Conservation (phyloP, 2,888 invertebrate genomes). For the Caenorhabditis sulstoni region DNA sequence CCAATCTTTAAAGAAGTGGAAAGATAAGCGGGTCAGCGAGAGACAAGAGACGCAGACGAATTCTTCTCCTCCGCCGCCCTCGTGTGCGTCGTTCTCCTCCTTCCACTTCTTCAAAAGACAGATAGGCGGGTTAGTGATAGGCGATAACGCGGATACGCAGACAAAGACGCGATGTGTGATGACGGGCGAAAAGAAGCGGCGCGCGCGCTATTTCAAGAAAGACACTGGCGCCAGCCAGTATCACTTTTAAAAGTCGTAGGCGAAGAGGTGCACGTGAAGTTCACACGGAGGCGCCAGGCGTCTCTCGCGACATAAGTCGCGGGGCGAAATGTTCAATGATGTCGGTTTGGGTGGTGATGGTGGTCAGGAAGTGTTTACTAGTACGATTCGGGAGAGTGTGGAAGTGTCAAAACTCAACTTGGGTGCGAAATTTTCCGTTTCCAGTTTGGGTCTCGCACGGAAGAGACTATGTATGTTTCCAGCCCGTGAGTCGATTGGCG, state of each 20-base stretch:
- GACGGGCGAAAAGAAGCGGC: slow-evolving; percentile 2
- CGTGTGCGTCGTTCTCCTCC: slow-evolving; percentile 26
- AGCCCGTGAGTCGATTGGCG: too few relatives aligned
- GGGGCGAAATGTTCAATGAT: slow-evolving; percentile 43
- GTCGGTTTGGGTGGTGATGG: slow-evolving; percentile 25
- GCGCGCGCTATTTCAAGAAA: slow-evolving; percentile 23
- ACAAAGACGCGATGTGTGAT: slow-evolving; percentile 42
- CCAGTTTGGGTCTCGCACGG: too few relatives aligned
- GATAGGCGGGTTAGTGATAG: too few relatives aligned
- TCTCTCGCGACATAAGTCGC: too few relatives aligned
- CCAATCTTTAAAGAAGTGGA: slow-evolving; percentile 51
- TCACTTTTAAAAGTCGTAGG: slow-evolving; percentile 38
- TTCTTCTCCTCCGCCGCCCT: too few relatives aligned
- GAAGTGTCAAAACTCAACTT: not conserved
- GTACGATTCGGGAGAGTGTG: slow-evolving; percentile 17
- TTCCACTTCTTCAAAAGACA: slow-evolving; percentile 17
- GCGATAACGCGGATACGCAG: slow-evolving; percentile 24
- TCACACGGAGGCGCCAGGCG: slow-evolving; percentile 25
- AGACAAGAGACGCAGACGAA: slow-evolving; percentile 34
- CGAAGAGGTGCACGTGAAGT: slow-evolving; percentile 30
- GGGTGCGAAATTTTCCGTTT: slow-evolving; percentile 18
- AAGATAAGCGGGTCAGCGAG: slow-evolving; percentile 49
- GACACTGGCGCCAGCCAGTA: slow-evolving; percentile 26
- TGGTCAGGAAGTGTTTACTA: too few relatives aligned
- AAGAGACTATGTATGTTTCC: too few relatives aligned